A percentile compares a stretch with the other conserved stretches of the same genome.
These are phyloP conservation scores for Tenthredo notha DNA, from an alignment of 2,888 invertebrate genomes.

Conservation along the genomic window DNA sequence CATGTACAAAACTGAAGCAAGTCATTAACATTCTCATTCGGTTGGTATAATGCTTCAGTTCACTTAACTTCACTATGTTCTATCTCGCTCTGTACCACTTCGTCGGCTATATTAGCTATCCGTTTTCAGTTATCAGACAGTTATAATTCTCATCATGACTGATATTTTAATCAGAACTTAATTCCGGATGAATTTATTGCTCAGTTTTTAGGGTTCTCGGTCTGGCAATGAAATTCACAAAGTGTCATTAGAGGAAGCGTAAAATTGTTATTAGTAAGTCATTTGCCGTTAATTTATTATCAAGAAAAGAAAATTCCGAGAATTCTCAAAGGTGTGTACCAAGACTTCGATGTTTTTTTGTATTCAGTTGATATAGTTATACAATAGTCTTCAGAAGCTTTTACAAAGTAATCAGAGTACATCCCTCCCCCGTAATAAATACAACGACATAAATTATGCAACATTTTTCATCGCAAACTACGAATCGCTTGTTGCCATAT, in stretches of 20 bases:
- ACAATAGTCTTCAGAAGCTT: not conserved
- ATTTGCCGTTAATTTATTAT: slow-evolving; percentile 6
- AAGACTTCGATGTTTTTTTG: not conserved
- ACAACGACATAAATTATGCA: not conserved
- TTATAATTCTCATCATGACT: slow-evolving; percentile 45
- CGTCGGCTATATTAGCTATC: slow-evolving; percentile 17
- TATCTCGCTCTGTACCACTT: slow-evolving; percentile 27
- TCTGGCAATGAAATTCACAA: slow-evolving; percentile 38
- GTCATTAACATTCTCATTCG: slow-evolving; percentile 68
- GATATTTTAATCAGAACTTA: slow-evolving; percentile 46
- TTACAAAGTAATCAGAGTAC: not conserved
- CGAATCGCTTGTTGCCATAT: not conserved
- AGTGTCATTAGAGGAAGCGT: slow-evolving; percentile 25
- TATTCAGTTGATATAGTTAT: not conserved
- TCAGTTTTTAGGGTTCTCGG: not conserved
- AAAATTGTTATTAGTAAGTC: slow-evolving; percentile 2
- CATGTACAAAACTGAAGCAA: slow-evolving; percentile 68
- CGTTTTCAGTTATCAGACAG: slow-evolving; percentile 31
- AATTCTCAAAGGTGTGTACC: not conserved
- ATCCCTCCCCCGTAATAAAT: not conserved
- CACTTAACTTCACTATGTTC: slow-evolving; percentile 24
- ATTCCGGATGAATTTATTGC: slow-evolving; percentile 26
- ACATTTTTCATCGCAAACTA: not conserved
- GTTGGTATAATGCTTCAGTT: slow-evolving; percentile 49
- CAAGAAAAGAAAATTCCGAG: not conserved